A percentile compares a stretch with the other conserved stretches of the same genome.
phyloP scores from a whole-genome alignment of 2,113 vertebrate species.

The Willisornis vidua region DNA sequence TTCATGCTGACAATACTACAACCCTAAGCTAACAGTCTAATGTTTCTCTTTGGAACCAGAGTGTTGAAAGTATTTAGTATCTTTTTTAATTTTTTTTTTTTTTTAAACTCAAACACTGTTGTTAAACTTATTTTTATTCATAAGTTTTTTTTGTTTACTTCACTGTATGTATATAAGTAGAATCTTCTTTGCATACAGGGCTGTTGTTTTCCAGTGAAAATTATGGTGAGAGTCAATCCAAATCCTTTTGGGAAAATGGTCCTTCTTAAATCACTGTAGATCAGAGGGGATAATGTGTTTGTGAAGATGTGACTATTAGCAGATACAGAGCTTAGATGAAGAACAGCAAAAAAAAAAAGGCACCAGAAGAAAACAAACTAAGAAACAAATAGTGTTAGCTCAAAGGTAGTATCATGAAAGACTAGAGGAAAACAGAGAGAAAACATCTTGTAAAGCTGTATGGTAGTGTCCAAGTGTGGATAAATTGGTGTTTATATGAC shows the following conservation, averaged over 20 bases:
- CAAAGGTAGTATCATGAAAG: neutral
- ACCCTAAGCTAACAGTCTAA: neutral
- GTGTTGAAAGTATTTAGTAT: neutral
- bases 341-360: neutral
- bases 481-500: neutral
- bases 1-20: neutral
- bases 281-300: neutral
- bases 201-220: neutral
- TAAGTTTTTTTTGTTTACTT: neutral
- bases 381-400: neutral
- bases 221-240: neutral
- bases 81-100: neutral
- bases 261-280: neutral
- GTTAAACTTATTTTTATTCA: neutral
- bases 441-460: neutral
- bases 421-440: neutral
- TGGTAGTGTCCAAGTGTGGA: neutral
- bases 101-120: neutral
- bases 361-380: neutral
- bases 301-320: neutral
- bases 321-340: neutral
- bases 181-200: neutral
- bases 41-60: neutral
- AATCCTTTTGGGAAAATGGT: neutral
- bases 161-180: neutral